Conservation (phyloP, 2,888 invertebrate species). For the Drosophila lutescens region DNA sequence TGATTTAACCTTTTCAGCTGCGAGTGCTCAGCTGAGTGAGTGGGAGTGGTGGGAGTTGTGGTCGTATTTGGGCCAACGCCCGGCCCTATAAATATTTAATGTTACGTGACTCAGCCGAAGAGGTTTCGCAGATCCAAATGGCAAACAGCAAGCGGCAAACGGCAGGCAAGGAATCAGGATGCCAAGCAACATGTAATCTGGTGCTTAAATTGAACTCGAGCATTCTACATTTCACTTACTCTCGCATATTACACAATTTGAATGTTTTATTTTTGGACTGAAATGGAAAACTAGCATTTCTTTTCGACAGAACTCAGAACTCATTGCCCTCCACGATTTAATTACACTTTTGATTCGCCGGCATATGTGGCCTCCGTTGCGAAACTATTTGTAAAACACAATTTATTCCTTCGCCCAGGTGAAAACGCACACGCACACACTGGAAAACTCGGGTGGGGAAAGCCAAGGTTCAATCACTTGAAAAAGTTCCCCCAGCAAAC, state of each 20-base stretch:
- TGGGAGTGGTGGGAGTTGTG: conserved; percentile 14
- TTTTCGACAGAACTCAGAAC: not conserved
- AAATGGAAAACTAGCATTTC: not conserved
- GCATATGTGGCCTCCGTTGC: not conserved
- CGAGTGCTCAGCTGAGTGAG: conserved; percentile 15
- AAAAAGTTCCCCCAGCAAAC: conserved; percentile 13
- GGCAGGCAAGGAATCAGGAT: conserved; percentile 9
- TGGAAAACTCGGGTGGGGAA: conserved; percentile 3
- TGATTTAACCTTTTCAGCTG: conserved; percentile 43
- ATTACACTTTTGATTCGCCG: conserved; percentile 5
- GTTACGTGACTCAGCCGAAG: conserved; percentile 35
- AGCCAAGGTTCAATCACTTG: conserved; percentile 29
- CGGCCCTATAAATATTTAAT: conserved; percentile 34
- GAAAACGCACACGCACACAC: not conserved
- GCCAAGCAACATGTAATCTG: conserved; percentile 31
- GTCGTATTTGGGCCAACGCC: conserved; percentile 33
- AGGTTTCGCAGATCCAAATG: conserved; percentile 15
- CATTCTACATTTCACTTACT: conserved; percentile 8
- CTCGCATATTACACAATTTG: not conserved
- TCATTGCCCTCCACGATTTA: not conserved
- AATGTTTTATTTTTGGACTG: too few species aligned
- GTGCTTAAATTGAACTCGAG: conserved; percentile 5
- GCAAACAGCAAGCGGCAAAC: conserved; percentile 4
- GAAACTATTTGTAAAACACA: conserved; percentile 15
- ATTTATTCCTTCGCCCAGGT: conserved; percentile 16